Conservation (phyloP, 2,797 vertebrate species). For the Bovichtus variegatus region DNA sequence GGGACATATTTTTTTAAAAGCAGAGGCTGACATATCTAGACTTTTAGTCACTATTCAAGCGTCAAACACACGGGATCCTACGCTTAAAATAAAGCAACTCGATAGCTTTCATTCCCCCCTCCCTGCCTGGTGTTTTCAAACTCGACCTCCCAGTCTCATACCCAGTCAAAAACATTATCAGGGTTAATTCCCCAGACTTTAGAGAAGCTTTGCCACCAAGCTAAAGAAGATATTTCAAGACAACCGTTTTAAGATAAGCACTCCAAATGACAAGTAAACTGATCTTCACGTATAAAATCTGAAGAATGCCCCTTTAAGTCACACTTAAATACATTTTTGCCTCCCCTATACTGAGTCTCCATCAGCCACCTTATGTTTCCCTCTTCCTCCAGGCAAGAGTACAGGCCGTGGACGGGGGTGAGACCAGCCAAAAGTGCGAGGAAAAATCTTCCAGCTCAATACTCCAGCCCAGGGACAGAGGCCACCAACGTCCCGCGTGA, state of each 20-base stretch:
- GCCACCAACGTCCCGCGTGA: constrained; percentile 79
- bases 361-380: constrained; percentile 22
- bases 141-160: background rate
- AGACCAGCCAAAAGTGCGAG: constrained; percentile 88
- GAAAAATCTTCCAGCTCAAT: constrained; percentile 81
- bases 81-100: background rate
- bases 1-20: background rate
- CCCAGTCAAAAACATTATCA: background rate
- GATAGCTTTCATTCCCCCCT: background rate
- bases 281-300: background rate
- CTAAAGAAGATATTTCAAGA: background rate
- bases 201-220: no score
- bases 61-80: background rate
- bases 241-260: background rate
- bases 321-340: background rate
- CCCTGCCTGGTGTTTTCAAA: background rate
- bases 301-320: background rate
- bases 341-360: background rate
- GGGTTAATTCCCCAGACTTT: background rate
- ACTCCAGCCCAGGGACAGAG: constrained; percentile 83
- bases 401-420: constrained; percentile 89
- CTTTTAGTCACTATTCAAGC: background rate
- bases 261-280: background rate
- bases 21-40: background rate
- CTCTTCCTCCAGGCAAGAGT: constrained; percentile 88